Evolutionary conservation across 2,797 vertebrate species (phyloP).

Genomic region (Enteromius treurensis): DNA sequence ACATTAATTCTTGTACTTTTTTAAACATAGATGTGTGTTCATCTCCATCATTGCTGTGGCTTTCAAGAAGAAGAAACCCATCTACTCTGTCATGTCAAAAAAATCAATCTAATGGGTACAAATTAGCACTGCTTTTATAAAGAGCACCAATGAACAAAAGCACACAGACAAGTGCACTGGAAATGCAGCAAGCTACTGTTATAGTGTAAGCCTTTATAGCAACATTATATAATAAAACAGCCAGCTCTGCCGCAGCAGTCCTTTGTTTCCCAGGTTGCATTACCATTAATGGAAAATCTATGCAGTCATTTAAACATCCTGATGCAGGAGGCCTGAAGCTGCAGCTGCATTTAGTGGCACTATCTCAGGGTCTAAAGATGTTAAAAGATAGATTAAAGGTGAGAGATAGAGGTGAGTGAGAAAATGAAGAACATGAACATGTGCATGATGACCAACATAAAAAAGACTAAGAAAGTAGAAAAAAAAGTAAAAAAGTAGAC

Average conservation of each 20-base stretch:
- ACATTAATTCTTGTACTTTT: background rate
- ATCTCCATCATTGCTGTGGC: too few species aligned
- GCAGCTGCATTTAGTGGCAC: background rate
- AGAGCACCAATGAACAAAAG: slow-evolving; percentile 18
- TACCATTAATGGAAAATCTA: slow-evolving; percentile 39
- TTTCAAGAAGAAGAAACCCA: background rate
- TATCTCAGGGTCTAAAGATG: background rate
- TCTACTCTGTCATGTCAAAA: background rate
- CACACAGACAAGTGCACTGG: slow-evolving; percentile 21
- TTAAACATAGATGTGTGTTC: background rate
- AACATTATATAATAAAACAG: slow-evolving; percentile 26
- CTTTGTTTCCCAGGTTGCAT: slow-evolving; percentile 21
- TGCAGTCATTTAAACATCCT: slow-evolving; percentile 18
- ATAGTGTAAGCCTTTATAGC: background rate
- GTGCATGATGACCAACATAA: background rate
- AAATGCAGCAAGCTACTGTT: background rate
- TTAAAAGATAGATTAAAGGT: background rate
- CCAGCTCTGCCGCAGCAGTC: background rate
- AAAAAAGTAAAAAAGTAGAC: too few species aligned
- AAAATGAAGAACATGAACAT: background rate
- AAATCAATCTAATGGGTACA: slow-evolving; percentile 17
- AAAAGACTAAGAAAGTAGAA: too few species aligned
- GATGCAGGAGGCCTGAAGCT: slow-evolving; percentile 1
- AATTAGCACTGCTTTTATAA: slow-evolving; percentile 17
- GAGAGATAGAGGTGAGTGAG: background rate